phyloP scores from a whole-genome alignment of 1,140 invertebrate species.

The Vanessa tameamea region DNA sequence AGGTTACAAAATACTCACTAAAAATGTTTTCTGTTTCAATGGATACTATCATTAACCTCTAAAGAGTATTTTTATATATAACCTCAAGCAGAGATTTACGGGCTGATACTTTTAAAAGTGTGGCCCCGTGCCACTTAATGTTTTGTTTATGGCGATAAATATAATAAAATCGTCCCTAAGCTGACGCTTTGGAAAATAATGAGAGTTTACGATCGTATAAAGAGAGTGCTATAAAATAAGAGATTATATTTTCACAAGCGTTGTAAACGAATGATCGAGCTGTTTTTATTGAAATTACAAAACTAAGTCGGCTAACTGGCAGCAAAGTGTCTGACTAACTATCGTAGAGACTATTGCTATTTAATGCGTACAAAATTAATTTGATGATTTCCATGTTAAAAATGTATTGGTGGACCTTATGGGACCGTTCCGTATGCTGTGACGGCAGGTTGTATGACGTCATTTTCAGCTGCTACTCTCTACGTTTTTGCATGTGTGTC shows the following conservation, averaged over 20 bases:
- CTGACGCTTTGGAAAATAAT: constrained; percentile 20
- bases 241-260: constrained; percentile 23
- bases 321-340: no score
- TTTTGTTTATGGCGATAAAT: constrained; percentile 9
- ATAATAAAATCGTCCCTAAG: constrained; percentile 18
- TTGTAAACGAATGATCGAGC: constrained; percentile 9
- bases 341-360: no score
- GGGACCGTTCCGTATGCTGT: no score
- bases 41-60: not conserved
- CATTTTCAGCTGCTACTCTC: no score
- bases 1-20: no score
- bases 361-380: no score
- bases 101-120: constrained; percentile 7
- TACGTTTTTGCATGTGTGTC: no score
- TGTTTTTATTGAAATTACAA: not conserved
- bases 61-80: no score
- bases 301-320: not conserved
- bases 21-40: not conserved
- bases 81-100: not conserved
- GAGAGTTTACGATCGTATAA: constrained; percentile 21
- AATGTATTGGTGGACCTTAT: no score
- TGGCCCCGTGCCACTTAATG: not conserved
- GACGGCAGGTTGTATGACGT: no score
- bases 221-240: constrained; percentile 14
- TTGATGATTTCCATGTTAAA: no score